Conservation (phyloP, 2,888 invertebrate species). For the Incurvaria masculella region DNA sequence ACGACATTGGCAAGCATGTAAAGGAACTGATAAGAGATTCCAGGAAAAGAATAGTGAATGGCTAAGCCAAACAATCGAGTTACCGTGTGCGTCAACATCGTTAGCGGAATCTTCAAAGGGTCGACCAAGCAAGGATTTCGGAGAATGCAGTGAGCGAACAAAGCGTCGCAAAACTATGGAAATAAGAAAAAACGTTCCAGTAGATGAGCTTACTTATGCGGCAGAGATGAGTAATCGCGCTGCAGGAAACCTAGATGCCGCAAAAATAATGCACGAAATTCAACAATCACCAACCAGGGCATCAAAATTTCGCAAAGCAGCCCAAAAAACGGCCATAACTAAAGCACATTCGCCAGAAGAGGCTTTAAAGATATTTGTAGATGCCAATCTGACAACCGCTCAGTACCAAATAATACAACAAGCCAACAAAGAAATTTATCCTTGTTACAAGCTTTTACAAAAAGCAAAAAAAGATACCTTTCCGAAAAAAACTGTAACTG, state of each 20-base stretch:
- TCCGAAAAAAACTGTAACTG: constrained; percentile 3
- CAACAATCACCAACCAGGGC: constrained; percentile 4
- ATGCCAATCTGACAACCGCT: constrained; percentile 3
- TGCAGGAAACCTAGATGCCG: constrained; percentile 1
- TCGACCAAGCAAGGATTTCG: constrained; percentile 5
- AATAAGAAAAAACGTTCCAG: constrained; percentile 7
- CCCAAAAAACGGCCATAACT: neutral
- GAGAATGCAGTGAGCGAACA: constrained; percentile 8
- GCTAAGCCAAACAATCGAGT: constrained; percentile 1
- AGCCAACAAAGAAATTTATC: constrained; percentile 4
- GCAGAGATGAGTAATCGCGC: constrained; percentile 6
- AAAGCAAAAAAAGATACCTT: constrained; percentile 7
- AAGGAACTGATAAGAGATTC: constrained; percentile 2
- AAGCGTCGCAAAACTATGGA: constrained; percentile 8
- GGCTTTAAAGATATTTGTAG: constrained; percentile 4
- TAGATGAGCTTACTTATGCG: constrained; percentile 6
- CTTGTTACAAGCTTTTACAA: neutral
- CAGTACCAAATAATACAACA: constrained; percentile 5
- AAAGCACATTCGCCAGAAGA: constrained; percentile 1
- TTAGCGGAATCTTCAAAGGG: neutral
- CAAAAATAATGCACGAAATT: constrained; percentile 5
- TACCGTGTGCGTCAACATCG: too few relatives aligned
- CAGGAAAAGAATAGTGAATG: constrained; percentile 4
- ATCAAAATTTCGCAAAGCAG: constrained; percentile 5
- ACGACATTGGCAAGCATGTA: constrained; percentile 1